Conservation (phyloP, 64 coral and sea anemone species). For the Stichodactyla helianthus region DNA sequence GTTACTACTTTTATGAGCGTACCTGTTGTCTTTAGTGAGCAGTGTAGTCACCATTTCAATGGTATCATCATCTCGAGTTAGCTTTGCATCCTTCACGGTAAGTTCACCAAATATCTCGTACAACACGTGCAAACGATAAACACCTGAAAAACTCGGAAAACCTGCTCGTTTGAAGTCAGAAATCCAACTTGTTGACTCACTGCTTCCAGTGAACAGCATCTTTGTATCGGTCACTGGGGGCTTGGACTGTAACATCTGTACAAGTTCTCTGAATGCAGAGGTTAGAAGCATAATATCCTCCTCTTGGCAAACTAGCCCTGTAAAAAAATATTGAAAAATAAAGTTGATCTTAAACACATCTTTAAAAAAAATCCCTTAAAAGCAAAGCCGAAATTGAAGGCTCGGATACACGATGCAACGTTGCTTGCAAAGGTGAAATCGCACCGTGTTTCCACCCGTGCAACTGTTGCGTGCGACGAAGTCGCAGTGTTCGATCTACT, state of each 20-base stretch:
- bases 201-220: constrained; percentile 25
- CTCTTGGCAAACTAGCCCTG: constrained; percentile 56
- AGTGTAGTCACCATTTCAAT: constrained; percentile 44
- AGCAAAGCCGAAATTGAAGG: no score
- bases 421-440: no score
- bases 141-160: constrained; percentile 65
- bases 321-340: no score
- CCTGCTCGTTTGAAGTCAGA: constrained; percentile 48
- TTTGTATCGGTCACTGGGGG: constrained; percentile 20
- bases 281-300: constrained; percentile 60
- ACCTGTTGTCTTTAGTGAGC: constrained; percentile 46
- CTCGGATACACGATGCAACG: no score
- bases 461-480: no score
- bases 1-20: no score
- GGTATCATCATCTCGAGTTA: constrained; percentile 26
- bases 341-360: neutral
- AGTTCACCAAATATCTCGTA: constrained; percentile 64
- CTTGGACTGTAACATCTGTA: constrained; percentile 48
- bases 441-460: no score
- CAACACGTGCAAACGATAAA: constrained; percentile 54
- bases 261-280: constrained; percentile 26
- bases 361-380: no score
- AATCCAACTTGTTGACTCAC: constrained; percentile 27
- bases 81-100: constrained; percentile 47
- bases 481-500: no score